These are phyloP conservation scores for Acanthurus tractus DNA, from an alignment of 2,797 vertebrate species.

Conservation along the genomic window DNA sequence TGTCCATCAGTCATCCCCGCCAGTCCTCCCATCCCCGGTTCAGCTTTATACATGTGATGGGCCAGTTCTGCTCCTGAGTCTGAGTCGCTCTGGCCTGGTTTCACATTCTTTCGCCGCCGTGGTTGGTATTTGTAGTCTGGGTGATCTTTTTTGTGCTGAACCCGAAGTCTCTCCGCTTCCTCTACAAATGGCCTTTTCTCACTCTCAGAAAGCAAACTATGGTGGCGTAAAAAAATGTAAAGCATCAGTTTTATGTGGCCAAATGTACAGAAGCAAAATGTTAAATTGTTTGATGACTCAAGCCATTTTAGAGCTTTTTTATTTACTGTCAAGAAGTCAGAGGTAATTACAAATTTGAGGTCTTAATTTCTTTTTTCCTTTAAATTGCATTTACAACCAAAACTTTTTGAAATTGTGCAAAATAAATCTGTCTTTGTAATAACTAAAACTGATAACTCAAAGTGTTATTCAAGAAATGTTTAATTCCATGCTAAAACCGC, in stretches of 20 bases:
- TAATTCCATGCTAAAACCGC: neutral
- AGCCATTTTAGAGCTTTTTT: neutral
- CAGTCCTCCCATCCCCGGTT: constrained; percentile 85
- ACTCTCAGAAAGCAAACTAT: constrained; percentile 93
- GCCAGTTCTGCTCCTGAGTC: constrained; percentile 92
- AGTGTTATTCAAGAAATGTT: neutral
- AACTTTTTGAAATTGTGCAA: neutral
- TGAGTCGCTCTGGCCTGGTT: constrained; percentile 92
- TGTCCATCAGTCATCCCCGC: constrained; percentile 86
- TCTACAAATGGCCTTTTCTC: constrained; percentile 98
- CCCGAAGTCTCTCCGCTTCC: constrained; percentile 94
- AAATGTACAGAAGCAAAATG: neutral
- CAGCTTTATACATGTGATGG: constrained; percentile 93
- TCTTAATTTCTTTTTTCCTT: neutral
- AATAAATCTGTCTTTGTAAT: neutral
- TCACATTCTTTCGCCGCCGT: constrained; percentile 93
- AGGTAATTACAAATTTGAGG: neutral
- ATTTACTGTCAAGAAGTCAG: neutral
- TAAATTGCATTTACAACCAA: neutral
- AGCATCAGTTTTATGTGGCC: neutral
- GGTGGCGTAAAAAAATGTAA: neutral
- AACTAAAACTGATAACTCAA: neutral
- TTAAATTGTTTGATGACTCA: neutral
- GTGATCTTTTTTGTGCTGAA: constrained; percentile 99
- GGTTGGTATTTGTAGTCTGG: constrained; percentile 99